phyloP scores from a whole-genome alignment of 1,140 invertebrate species.

The Meloidogyne exigua region DNA sequence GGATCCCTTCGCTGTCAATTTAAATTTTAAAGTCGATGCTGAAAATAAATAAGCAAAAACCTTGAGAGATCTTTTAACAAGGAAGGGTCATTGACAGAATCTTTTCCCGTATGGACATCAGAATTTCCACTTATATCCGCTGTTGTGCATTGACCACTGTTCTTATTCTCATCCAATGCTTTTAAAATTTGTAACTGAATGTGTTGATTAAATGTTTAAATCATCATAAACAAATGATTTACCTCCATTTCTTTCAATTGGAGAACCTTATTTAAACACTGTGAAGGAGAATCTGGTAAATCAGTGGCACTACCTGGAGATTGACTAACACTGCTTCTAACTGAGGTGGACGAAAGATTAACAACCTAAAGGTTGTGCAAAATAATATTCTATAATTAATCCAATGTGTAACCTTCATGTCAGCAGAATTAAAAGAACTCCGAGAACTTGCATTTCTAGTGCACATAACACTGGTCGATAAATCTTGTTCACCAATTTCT shows the following conservation, averaged over 20 bases:
- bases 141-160: background rate
- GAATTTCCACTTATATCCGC: background rate
- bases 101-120: background rate
- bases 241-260: constrained; percentile 23
- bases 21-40: background rate
- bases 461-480: constrained; percentile 20
- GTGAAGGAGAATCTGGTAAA: constrained; percentile 34
- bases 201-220: background rate
- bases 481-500: background rate
- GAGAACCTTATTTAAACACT: constrained; percentile 25
- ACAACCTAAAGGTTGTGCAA: background rate
- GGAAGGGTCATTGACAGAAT: background rate
- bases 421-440: constrained; percentile 4
- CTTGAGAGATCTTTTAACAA: background rate
- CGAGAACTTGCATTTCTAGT: constrained; percentile 13
- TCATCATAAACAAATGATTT: background rate
- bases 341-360: constrained; percentile 6
- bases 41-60: background rate
- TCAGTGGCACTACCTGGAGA: constrained; percentile 32
- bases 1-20: background rate
- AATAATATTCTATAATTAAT: background rate
- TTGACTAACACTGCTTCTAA: constrained; percentile 21
- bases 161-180: constrained; percentile 14
- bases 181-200: constrained; percentile 11
- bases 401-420: background rate